phyloP scores from a whole-genome alignment of 2,797 vertebrate genomes.

The Malurus leucopterus region DNA sequence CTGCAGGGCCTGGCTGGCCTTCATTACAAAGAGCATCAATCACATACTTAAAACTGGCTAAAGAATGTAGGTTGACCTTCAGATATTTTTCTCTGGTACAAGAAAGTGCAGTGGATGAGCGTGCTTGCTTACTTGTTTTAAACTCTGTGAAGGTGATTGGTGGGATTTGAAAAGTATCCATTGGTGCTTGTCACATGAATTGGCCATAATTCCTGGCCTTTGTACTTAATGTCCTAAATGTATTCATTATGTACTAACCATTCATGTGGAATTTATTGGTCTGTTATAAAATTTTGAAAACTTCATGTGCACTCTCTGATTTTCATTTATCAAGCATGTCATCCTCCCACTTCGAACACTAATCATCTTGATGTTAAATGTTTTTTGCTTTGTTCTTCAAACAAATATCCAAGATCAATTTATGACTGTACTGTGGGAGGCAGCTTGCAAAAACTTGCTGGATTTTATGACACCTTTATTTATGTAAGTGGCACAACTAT shows the following conservation, averaged over 20 bases:
- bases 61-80: background rate
- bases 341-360: background rate
- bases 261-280: background rate
- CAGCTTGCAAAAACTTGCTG: background rate
- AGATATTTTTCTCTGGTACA: background rate
- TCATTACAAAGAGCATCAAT: background rate
- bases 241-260: background rate
- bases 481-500: background rate
- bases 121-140: background rate
- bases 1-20: background rate
- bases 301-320: background rate
- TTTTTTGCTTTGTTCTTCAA: conserved; percentile 3
- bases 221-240: background rate
- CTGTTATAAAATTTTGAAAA: background rate
- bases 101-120: background rate
- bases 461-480: background rate
- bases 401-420: background rate
- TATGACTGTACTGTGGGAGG: background rate
- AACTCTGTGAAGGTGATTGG: background rate
- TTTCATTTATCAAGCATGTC: background rate
- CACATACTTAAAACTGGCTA: background rate
- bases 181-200: background rate
- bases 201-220: background rate
- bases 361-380: background rate
- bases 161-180: background rate